Conservation (phyloP, 2,888 invertebrate species). For the Harpagoxenus sublaevis region DNA sequence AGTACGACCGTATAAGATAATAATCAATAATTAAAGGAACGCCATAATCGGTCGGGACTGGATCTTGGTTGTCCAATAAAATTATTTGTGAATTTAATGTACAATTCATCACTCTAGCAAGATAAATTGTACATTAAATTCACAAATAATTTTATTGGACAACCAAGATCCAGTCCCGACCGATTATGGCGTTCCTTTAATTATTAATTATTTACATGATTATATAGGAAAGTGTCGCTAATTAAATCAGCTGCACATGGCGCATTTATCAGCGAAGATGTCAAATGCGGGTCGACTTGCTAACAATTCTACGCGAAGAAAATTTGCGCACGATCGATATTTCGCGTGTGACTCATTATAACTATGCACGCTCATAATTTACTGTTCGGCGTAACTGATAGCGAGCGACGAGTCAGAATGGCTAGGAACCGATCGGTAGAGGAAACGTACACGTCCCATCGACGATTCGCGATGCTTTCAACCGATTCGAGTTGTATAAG, state of each 20-base stretch:
- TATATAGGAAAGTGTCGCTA: not conserved
- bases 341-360: constrained; percentile 11
- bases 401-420: not conserved
- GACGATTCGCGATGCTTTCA: constrained; percentile 61
- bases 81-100: no score
- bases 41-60: no score
- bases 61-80: no score
- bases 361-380: constrained; percentile 23
- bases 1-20: no score
- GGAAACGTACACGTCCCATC: constrained; percentile 48
- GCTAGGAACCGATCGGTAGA: constrained; percentile 12
- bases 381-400: constrained; percentile 21
- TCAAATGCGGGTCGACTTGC: not conserved
- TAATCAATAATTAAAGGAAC: no score
- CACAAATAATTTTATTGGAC: no score
- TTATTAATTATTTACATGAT: not conserved
- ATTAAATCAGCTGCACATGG: not conserved
- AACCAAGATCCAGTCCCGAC: no score
- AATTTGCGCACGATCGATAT: not conserved
- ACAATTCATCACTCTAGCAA: no score
- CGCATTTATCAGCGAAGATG: not conserved
- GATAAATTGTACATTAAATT: no score
- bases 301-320: not conserved
- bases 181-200: no score
- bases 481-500: constrained; percentile 59